Percentiles rank a stretch among this genome's conserved stretches.
These are phyloP conservation scores for Heliconius nattereri DNA, from an alignment of 1,140 invertebrate genomes.

Conservation along the genomic window DNA sequence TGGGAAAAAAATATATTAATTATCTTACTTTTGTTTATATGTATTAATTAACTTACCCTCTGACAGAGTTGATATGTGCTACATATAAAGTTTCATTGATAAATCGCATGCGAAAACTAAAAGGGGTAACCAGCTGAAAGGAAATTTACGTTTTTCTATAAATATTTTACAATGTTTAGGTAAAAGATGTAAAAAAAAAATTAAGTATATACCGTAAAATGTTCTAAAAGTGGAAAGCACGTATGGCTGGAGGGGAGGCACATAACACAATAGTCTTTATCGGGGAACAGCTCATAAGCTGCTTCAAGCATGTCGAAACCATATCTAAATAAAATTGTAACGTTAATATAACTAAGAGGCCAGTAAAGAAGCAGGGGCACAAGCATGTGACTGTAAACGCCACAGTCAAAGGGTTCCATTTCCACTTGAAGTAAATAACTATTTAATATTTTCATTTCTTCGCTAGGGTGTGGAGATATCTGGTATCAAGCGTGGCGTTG, in stretches of 20 bases:
- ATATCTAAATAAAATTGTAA: conserved; percentile 49
- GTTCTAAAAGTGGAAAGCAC: conserved; percentile 83
- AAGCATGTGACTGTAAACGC: too few relatives aligned
- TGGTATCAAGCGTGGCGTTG: too few relatives aligned
- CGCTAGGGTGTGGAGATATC: too few relatives aligned
- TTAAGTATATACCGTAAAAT: conserved; percentile 78
- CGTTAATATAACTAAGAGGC: background rate
- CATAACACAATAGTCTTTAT: conserved; percentile 85
- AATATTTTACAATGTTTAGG: background rate
- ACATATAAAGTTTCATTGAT: conserved; percentile 66
- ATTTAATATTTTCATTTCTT: too few relatives aligned
- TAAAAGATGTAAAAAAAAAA: background rate
- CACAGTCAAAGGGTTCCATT: too few relatives aligned
- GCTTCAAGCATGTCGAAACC: conserved; percentile 83
- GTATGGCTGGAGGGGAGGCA: conserved; percentile 83
- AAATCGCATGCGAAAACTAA: conserved; percentile 51
- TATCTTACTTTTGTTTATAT: too few relatives aligned
- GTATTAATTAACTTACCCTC: conserved; percentile 57
- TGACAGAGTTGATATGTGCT: conserved; percentile 67
- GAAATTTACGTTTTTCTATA: conserved; percentile 9
- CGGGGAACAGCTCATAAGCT: conserved; percentile 85
- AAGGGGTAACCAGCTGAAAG: conserved; percentile 66
- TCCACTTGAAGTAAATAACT: too few relatives aligned
- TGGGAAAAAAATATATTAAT: too few relatives aligned
- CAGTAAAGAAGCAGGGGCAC: too few relatives aligned